Conservation (phyloP, 2,888 invertebrate species). For the Pachycephus smyrnensis region DNA sequence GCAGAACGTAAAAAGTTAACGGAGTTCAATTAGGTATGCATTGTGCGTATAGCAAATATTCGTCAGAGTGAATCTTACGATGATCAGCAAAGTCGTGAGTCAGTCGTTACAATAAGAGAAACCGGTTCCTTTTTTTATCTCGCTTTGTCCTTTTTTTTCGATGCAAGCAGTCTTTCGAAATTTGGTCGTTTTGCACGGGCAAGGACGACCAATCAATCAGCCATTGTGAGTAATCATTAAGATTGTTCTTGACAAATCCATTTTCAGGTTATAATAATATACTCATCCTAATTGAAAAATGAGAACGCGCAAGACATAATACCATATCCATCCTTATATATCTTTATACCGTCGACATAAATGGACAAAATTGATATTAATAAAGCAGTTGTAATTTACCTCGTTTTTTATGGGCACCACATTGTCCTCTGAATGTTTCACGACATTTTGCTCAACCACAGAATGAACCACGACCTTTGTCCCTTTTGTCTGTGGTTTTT, state of each 20-base stretch:
- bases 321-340: not conserved
- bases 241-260: constrained; percentile 3
- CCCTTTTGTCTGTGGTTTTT: constrained; percentile 49
- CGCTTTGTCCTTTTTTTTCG: not conserved
- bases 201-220: constrained; percentile 24
- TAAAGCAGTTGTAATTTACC: constrained; percentile 32
- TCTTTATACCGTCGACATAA: not conserved
- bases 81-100: not conserved
- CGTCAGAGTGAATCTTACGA: not conserved
- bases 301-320: not conserved
- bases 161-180: not conserved
- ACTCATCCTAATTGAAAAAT: not conserved
- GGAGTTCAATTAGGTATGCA: not conserved
- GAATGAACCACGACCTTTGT: constrained; percentile 59
- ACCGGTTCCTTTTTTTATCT: not conserved
- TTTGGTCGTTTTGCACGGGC: constrained; percentile 15
- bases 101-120: not conserved
- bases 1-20: not conserved
- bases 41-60: not conserved
- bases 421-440: constrained; percentile 42
- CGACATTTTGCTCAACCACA: constrained; percentile 50
- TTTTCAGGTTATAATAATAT: constrained; percentile 2
- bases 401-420: constrained; percentile 35
- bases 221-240: constrained; percentile 15
- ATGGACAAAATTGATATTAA: not conserved